Conservation (phyloP, 1,140 invertebrate species). For the Drosophila arawakana region DNA sequence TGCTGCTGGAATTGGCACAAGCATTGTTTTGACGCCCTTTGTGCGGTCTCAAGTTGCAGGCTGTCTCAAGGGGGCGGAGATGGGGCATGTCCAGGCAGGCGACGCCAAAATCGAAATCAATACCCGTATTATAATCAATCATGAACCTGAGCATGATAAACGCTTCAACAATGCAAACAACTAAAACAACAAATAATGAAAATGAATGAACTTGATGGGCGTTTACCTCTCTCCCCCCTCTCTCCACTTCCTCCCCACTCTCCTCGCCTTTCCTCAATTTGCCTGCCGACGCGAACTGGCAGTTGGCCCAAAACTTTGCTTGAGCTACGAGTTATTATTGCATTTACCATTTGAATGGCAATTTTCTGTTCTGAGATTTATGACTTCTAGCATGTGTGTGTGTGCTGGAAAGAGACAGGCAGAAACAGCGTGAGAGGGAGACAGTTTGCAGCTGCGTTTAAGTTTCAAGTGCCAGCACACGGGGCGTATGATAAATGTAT, state of each 20-base stretch:
- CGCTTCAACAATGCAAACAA: constrained; percentile 43
- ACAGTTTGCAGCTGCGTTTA: background rate
- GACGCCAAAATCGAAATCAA: constrained; percentile 31
- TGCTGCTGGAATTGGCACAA: constrained; percentile 10
- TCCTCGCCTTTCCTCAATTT: background rate
- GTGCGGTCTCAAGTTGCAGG: constrained; percentile 35
- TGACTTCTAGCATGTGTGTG: background rate
- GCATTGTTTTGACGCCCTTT: constrained; percentile 47
- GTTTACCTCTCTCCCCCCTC: background rate
- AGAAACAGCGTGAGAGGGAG: background rate
- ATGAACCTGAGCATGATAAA: constrained; percentile 53
- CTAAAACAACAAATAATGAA: constrained; percentile 41
- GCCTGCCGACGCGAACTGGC: constrained; percentile 32
- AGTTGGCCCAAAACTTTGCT: constrained; percentile 56
- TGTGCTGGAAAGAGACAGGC: background rate
- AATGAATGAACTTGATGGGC: constrained; percentile 34
- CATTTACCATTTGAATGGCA: constrained; percentile 56
- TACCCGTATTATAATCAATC: constrained; percentile 50
- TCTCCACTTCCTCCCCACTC: background rate
- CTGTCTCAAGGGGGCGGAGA: background rate
- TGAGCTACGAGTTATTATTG: constrained; percentile 72
- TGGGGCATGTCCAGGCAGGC: background rate
- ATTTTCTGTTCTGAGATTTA: constrained; percentile 42
- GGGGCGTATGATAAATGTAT: constrained; percentile 71
- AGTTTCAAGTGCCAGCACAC: constrained; percentile 42